Evolutionary conservation across 2,888 invertebrate species (phyloP), one percentile per base, ranked within the genome.

Genomic region (Baronia brevicornis): DNA sequence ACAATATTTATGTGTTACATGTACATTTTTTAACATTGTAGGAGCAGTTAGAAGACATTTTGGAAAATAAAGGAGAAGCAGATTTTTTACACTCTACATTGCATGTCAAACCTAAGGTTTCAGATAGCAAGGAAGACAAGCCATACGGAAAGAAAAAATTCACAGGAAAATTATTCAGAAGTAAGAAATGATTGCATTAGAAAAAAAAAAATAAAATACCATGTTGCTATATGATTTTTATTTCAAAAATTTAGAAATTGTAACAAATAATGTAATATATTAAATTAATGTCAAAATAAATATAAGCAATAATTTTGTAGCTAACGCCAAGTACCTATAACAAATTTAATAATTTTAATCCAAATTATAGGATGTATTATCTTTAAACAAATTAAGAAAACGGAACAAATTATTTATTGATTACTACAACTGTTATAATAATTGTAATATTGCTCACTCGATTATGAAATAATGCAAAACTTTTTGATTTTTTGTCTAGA

Each of bases 1-100:
- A 6, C 10, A 10, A 5, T 11, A 19, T 23, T 13, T 13, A 19
- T 2, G 5, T 18, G 8, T 6, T 28, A 17, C 18, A 15, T 25
- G 24, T 7, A 5, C 6, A 11, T 26, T 3, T 24, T 4, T 38
- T 44, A 43, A 19, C 3, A 21, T 71, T 72, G 25, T 60, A 93
- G 89, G 89, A 89, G 32, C 88, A 94, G 61, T 62, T 97, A 39
- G 69, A 79, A 21, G 84, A 87, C 41, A 78, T 96, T 24, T 62
- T 97, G 34, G 93, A 90, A 45, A 95, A 92, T 58, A 85, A 87
- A 51, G 80, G 66, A 37, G 91, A 93, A 63, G 90, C 90, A 1
- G 87, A 89, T 46, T 75, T 88, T 33, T 70, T 95, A 7, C 88
- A 90, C 67, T 88, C 89, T 29, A 89, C 91, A 43, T 60, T 95